phyloP scores from a whole-genome alignment of 92 coral and sea anemone species.

The Phenganax marumi region DNA sequence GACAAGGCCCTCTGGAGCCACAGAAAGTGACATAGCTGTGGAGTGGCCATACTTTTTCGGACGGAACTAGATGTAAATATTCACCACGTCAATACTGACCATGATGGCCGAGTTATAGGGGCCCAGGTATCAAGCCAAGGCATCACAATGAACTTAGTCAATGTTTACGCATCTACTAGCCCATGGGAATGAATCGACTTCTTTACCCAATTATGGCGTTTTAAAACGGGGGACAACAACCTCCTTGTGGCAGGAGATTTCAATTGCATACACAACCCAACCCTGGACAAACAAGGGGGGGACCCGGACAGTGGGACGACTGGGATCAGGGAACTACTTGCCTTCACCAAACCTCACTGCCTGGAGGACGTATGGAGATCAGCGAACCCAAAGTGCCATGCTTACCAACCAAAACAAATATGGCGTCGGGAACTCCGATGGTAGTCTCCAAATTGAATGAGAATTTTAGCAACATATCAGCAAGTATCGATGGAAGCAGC shows the following conservation, averaged over 20 bases:
- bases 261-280: no score
- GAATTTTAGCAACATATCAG: no score
- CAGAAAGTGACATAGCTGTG: background rate
- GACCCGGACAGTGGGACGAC: background rate
- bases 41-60: background rate
- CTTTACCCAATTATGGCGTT: conserved; percentile 11
- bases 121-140: background rate
- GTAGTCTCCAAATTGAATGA: no score
- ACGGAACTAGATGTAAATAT: background rate
- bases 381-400: background rate
- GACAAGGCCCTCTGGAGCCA: background rate
- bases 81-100: no score
- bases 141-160: conserved; percentile 1
- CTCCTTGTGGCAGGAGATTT: conserved; percentile 40
- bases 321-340: background rate
- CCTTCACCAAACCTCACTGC: background rate
- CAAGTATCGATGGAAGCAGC: no score
- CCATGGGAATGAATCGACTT: conserved; percentile 27
- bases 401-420: no score
- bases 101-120: conserved; percentile 8
- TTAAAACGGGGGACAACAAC: background rate
- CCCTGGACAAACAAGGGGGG: no score
- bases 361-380: background rate
- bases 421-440: no score
- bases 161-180: conserved; percentile 41